A percentile compares a stretch with the other conserved stretches of the same genome.
phyloP scores from a whole-genome alignment of 2,113 vertebrate species.

The Mormyrus iriodes region DNA sequence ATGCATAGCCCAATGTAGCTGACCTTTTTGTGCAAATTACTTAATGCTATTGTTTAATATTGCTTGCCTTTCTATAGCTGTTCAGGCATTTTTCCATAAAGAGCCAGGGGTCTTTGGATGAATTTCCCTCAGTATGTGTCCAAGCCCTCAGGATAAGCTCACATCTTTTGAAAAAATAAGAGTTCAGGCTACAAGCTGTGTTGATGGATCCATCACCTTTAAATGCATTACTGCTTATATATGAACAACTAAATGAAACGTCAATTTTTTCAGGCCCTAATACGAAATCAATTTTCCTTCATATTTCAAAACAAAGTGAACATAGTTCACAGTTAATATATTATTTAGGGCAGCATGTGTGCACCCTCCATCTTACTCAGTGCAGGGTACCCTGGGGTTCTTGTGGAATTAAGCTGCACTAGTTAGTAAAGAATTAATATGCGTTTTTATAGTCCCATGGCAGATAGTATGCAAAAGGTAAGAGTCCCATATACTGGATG shows the following conservation, averaged over 20 bases:
- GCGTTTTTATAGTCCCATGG: not conserved
- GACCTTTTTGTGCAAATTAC: not conserved
- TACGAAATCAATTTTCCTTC: not conserved
- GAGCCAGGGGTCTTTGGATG: not conserved
- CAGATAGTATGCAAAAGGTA: not conserved
- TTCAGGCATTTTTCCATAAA: not conserved
- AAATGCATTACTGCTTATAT: not conserved
- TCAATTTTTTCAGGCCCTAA: not conserved
- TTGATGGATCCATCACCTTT: not conserved
- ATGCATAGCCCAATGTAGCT: not conserved
- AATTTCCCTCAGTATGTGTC: not conserved
- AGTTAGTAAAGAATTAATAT: slow-evolving; percentile 8
- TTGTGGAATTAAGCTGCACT: not conserved
- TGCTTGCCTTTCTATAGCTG: not conserved
- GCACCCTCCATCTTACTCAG: not conserved
- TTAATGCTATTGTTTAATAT: not conserved
- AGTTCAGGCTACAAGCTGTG: not conserved
- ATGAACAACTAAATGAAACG: not conserved
- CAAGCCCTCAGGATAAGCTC: not conserved
- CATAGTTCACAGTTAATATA: not conserved
- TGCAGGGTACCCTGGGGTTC: not conserved
- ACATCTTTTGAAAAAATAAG: not conserved
- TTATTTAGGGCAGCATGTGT: not conserved
- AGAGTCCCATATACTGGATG: not conserved
- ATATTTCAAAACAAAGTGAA: not conserved